Percentiles rank a stretch among this genome's conserved stretches.
Conservation (phyloP, 1,140 invertebrate genomes). For the Ephestia elutella region DNA sequence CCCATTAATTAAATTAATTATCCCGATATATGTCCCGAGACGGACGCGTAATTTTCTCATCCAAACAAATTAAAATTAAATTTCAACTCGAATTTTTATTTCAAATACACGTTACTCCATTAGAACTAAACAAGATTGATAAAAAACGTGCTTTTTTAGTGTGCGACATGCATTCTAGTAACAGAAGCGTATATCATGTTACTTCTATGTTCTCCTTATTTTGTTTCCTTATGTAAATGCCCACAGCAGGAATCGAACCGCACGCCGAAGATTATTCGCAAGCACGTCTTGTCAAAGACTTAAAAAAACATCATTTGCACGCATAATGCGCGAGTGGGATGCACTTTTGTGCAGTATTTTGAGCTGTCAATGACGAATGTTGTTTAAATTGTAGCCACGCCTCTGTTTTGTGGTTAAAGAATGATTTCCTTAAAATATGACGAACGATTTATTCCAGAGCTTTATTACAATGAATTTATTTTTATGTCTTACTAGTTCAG, state of each 20-base stretch:
- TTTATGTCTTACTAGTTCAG: too few species aligned
- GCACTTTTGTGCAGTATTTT: background rate
- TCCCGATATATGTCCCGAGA: background rate
- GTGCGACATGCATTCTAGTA: too few species aligned
- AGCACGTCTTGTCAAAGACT: background rate
- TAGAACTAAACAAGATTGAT: too few species aligned
- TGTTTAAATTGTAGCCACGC: background rate
- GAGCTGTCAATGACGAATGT: background rate
- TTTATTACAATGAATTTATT: too few species aligned
- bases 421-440: background rate
- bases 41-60: too few species aligned
- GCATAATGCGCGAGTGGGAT: background rate
- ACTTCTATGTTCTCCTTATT: background rate
- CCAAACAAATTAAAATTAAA: too few species aligned
- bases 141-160: too few species aligned
- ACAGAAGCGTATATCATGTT: too few species aligned
- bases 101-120: too few species aligned
- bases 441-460: too few species aligned
- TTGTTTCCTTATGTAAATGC: background rate
- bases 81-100: too few species aligned
- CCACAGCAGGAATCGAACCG: background rate
- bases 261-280: background rate
- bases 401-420: background rate
- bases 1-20: background rate
- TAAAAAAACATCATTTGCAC: conserved; percentile 1